Percentiles rank a stretch among this genome's conserved stretches.
Evolutionary conservation across 2,113 vertebrate species (phyloP).

Genomic region (Eulemur macaco): DNA sequence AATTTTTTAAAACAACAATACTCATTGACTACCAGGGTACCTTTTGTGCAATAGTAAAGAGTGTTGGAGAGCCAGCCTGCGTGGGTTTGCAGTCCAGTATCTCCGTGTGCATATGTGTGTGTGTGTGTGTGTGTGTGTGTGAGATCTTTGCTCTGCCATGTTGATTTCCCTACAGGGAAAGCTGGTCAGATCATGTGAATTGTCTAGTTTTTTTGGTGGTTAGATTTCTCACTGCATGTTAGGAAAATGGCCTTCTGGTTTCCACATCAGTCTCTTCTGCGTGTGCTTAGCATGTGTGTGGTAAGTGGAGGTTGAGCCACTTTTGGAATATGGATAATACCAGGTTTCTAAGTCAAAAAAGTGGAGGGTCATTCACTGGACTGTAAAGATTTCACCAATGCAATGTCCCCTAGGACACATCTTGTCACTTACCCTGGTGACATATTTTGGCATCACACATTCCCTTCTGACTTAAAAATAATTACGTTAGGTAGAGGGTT

Average conservation of each 20-base stretch:
- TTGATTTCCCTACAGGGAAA: neutral
- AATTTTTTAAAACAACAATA: neutral
- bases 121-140: neutral
- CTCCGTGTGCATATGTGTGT: neutral
- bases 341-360: neutral
- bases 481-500: neutral
- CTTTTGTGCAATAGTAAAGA: neutral
- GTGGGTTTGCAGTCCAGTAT: neutral
- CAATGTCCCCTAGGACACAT: neutral
- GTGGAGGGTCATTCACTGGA: neutral
- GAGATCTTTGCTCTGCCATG: neutral
- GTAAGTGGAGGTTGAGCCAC: neutral
- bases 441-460: neutral
- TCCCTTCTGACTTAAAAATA: conserved; percentile 15
- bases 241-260: neutral
- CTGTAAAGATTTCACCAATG: neutral
- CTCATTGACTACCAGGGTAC: neutral
- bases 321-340: neutral
- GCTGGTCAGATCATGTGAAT: neutral
- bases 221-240: neutral
- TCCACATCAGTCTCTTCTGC: neutral
- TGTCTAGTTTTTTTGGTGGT: neutral
- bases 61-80: neutral
- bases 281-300: neutral
- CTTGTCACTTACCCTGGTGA: neutral